phyloP scores from a whole-genome alignment of 2,797 vertebrate species.

The Myripristis murdjan region DNA sequence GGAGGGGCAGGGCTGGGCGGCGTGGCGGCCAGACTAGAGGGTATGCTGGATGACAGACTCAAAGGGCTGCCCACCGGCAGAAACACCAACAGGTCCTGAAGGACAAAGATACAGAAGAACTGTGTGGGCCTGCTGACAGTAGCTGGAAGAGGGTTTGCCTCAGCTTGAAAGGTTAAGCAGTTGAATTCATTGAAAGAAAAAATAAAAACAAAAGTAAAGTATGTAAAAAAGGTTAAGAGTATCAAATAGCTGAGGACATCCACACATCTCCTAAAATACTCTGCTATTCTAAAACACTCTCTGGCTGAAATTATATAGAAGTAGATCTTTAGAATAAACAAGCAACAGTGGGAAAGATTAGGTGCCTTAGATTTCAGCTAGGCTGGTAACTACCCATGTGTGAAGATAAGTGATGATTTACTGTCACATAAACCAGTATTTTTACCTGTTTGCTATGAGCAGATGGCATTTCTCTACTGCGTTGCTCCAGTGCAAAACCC shows the following conservation, averaged over 20 bases:
- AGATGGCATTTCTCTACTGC: slow-evolving; percentile 90
- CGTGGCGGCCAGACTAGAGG: slow-evolving; percentile 96
- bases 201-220: neutral
- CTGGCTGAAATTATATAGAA: neutral
- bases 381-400: neutral
- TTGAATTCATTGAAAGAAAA: no score
- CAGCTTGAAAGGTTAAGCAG: neutral
- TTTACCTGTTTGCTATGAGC: slow-evolving; percentile 96
- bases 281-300: neutral
- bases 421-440: neutral
- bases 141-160: neutral
- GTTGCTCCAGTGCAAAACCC: slow-evolving; percentile 91
- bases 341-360: no score
- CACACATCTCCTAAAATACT: neutral
- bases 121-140: neutral
- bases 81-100: slow-evolving; percentile 94
- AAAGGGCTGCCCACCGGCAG: slow-evolving; percentile 95
- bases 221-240: neutral
- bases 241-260: neutral
- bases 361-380: no score
- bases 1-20: slow-evolving; percentile 94
- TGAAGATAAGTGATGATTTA: neutral
- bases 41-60: slow-evolving; percentile 97
- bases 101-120: slow-evolving; percentile 30
- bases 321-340: no score